Conservation (phyloP, 2,113 vertebrate species). For the Rissa tridactyla region DNA sequence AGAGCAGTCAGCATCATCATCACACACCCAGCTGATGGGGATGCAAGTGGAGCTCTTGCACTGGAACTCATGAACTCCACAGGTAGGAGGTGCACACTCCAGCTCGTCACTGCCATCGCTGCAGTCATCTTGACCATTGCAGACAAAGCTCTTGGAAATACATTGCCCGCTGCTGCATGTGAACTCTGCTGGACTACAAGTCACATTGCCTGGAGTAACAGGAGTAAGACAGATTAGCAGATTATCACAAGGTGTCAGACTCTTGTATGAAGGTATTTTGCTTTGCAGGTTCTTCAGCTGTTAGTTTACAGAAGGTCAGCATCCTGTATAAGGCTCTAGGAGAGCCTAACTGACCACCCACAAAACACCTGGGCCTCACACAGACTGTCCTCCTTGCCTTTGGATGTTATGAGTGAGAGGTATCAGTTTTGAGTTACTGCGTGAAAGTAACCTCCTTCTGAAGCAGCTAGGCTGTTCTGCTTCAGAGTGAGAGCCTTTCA, state of each 20-base stretch:
- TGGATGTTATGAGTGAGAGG: background rate
- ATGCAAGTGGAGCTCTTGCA: constrained; percentile 91
- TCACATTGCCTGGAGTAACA: constrained; percentile 83
- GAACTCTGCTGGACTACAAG: constrained; percentile 90
- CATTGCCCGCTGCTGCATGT: constrained; percentile 91
- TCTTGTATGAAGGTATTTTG: background rate
- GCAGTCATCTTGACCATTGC: constrained; percentile 96
- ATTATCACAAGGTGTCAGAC: background rate
- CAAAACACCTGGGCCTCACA: background rate
- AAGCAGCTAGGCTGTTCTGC: background rate
- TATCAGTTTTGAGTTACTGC: background rate
- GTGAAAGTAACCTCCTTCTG: background rate
- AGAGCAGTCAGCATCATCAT: constrained; percentile 91
- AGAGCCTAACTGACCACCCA: background rate
- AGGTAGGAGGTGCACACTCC: constrained; percentile 86
- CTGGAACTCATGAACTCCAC: constrained; percentile 87
- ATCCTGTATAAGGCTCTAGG: background rate
- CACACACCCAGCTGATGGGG: constrained; percentile 91
- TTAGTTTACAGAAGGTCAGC: background rate
- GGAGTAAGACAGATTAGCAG: background rate
- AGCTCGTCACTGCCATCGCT: constrained; percentile 89
- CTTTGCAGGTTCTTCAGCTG: background rate
- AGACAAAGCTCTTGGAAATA: constrained; percentile 91
- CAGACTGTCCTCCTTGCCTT: background rate
- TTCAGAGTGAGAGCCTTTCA: background rate